Evolutionary conservation across 2,797 vertebrate genomes (phyloP).

Genomic region (Tinamus major): DNA sequence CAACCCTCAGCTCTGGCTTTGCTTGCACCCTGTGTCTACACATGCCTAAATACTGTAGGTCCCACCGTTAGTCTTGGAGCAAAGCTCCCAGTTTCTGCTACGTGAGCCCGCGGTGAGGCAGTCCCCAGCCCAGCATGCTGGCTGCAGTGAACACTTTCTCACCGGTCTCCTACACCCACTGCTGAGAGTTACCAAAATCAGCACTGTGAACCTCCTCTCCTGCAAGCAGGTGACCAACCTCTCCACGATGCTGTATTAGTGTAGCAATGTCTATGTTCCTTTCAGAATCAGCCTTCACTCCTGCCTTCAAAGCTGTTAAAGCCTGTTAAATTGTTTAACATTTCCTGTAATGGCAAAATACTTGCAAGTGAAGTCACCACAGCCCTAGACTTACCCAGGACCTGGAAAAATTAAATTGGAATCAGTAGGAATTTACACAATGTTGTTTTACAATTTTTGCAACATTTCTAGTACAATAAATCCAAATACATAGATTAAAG

Average conservation of each 20-base stretch:
- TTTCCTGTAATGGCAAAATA: background rate
- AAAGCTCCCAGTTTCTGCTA: background rate
- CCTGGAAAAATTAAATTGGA: background rate
- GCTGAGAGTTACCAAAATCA: background rate
- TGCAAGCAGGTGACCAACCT: background rate
- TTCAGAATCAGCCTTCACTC: background rate
- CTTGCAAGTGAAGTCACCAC: background rate
- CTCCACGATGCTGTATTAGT: background rate
- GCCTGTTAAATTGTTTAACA: background rate
- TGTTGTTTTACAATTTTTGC: background rate
- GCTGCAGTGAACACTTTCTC: background rate
- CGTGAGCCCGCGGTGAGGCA: background rate
- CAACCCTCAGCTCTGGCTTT: background rate
- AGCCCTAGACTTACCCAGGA: background rate
- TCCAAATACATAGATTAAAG: background rate
- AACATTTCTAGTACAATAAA: background rate
- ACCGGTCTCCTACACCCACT: background rate
- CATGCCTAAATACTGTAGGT: background rate
- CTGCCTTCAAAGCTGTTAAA: background rate
- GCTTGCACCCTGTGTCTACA: rapidly evolving
- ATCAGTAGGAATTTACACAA: background rate
- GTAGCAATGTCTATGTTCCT: background rate
- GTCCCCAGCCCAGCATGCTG: background rate
- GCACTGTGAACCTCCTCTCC: background rate
- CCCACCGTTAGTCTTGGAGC: background rate